Evolutionary conservation across 2,113 vertebrate genomes (phyloP).

Genomic region (Macheiramphus alcinus): DNA sequence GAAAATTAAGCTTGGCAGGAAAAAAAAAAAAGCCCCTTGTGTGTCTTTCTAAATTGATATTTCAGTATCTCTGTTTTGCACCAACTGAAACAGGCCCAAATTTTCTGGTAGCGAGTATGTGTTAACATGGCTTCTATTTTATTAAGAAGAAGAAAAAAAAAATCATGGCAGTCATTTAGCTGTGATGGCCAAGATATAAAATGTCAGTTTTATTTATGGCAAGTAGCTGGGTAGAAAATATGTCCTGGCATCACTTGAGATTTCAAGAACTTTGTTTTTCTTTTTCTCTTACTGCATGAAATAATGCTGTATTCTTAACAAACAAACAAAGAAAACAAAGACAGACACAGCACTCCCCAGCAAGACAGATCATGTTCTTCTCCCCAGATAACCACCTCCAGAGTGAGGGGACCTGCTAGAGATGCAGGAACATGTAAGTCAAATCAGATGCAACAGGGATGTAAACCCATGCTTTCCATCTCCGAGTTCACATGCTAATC

Average conservation of each 20-base stretch:
- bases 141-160: background rate
- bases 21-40: background rate
- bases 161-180: constrained; percentile 25
- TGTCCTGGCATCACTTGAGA: constrained; percentile 52
- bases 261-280: constrained; percentile 63
- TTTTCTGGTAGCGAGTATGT: constrained; percentile 7
- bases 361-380: background rate
- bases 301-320: constrained; percentile 55
- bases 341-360: background rate
- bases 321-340: constrained; percentile 54
- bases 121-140: constrained; percentile 31
- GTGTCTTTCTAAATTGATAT: constrained; percentile 19
- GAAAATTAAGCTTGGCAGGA: background rate
- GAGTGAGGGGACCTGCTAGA: background rate
- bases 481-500: background rate
- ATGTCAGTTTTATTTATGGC: constrained; percentile 67
- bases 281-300: constrained; percentile 45
- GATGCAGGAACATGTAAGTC: background rate
- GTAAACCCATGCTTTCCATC: background rate
- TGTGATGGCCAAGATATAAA: constrained; percentile 62
- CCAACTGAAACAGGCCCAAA: background rate
- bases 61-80: constrained; percentile 16
- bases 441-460: background rate
- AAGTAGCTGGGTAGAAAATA: constrained; percentile 66
- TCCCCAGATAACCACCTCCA: background rate